phyloP scores from a whole-genome alignment of 2,113 vertebrate genomes.

The Muntiacus reevesi region DNA sequence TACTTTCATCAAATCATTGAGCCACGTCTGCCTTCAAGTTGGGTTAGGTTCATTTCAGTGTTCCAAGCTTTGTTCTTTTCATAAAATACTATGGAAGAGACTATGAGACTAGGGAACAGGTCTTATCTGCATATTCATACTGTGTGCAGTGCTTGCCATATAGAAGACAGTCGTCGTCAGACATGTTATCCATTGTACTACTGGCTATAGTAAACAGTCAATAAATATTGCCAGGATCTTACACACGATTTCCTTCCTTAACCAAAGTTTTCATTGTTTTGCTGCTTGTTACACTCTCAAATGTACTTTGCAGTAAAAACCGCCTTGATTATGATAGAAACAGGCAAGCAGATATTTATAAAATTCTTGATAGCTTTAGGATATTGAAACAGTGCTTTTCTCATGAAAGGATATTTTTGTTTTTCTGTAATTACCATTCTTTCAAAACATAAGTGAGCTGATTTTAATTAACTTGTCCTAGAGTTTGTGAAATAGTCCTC shows the following conservation, averaged over 20 bases:
- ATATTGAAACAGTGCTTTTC: conserved; percentile 1
- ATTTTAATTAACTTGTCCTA: conserved; percentile 65
- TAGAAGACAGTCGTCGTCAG: not conserved
- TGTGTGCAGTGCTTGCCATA: not conserved
- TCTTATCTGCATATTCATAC: not conserved
- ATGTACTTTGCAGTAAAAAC: not conserved
- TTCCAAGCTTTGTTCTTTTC: not conserved
- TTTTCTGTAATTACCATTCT: conserved; percentile 33
- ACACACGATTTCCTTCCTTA: not conserved
- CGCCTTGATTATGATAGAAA: not conserved
- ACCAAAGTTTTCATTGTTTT: not conserved
- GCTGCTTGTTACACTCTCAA: not conserved
- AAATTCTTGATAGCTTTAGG: not conserved
- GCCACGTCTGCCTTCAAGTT: not conserved
- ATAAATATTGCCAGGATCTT: not conserved
- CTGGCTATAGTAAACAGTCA: not conserved
- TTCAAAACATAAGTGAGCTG: conserved; percentile 53
- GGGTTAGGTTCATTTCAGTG: not conserved
- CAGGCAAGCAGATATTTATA: not conserved
- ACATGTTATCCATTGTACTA: not conserved
- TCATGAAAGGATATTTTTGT: not conserved
- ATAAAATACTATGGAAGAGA: not conserved
- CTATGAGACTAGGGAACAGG: not conserved
- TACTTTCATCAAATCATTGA: not conserved
- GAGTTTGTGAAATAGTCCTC: conserved; percentile 63